Percentiles rank a stretch among this genome's conserved stretches.
phyloP scores from a whole-genome alignment of 53 echinoderm and acorn worm genomes.

The Holothuria scabra region DNA sequence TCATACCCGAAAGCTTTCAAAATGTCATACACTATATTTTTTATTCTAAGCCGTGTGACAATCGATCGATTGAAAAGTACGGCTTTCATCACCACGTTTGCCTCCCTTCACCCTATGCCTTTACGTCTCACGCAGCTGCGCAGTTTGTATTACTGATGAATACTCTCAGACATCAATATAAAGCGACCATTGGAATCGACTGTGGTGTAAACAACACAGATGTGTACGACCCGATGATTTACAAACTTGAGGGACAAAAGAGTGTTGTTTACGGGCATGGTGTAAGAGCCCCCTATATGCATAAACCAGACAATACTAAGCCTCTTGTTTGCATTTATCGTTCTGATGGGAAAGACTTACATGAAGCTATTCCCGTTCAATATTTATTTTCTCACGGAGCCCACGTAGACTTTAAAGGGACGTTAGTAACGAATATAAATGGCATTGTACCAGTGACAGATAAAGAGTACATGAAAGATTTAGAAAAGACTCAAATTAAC shows the following conservation, averaged over 20 bases:
- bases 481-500: background rate
- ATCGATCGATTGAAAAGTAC: background rate
- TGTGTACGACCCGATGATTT: background rate
- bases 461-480: background rate
- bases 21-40: background rate
- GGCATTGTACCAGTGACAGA: background rate
- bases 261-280: background rate
- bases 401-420: background rate
- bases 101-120: background rate
- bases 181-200: background rate
- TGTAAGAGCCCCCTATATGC: background rate
- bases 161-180: background rate
- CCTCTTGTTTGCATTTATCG: background rate
- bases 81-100: constrained; percentile 15
- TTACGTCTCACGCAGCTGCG: background rate
- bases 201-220: background rate
- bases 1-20: background rate
- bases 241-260: background rate
- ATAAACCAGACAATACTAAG: background rate
- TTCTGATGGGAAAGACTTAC: background rate
- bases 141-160: background rate
- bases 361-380: background rate
- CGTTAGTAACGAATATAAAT: background rate
- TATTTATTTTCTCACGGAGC: background rate
- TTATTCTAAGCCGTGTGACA: background rate